These are phyloP conservation scores for Trachops cirrhosus DNA, from an alignment of 2,797 vertebrate species.

Conservation along the genomic window DNA sequence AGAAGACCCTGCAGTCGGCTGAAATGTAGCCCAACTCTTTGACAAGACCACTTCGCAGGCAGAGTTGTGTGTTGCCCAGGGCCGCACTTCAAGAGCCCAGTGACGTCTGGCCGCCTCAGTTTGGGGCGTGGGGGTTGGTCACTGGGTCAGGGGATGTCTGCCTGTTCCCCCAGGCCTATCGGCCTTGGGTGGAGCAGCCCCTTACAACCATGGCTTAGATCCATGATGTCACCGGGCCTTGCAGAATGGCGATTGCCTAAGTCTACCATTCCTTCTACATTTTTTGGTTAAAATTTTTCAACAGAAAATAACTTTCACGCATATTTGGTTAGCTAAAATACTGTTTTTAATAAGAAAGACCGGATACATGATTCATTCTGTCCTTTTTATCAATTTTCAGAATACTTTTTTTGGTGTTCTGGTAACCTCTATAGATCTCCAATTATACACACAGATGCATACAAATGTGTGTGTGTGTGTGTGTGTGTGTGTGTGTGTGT, in stretches of 20 bases:
- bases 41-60: neutral
- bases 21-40: neutral
- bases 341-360: neutral
- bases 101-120: neutral
- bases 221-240: neutral
- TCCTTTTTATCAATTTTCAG: neutral
- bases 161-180: neutral
- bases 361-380: neutral
- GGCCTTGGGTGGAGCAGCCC: no score
- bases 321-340: neutral
- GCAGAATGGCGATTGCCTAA: accelerated
- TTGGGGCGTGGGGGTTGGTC: neutral
- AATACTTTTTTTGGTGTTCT: neutral
- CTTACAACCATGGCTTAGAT: neutral
- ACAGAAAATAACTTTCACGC: neutral
- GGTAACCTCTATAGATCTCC: neutral
- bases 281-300: neutral
- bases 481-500: no score
- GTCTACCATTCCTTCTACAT: neutral
- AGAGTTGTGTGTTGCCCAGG: neutral
- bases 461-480: no score
- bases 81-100: neutral
- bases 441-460: neutral
- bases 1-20: no score
- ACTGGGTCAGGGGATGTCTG: neutral